Evolutionary conservation across 2,797 vertebrate genomes (phyloP).

Genomic region (Babyrousa celebensis): DNA sequence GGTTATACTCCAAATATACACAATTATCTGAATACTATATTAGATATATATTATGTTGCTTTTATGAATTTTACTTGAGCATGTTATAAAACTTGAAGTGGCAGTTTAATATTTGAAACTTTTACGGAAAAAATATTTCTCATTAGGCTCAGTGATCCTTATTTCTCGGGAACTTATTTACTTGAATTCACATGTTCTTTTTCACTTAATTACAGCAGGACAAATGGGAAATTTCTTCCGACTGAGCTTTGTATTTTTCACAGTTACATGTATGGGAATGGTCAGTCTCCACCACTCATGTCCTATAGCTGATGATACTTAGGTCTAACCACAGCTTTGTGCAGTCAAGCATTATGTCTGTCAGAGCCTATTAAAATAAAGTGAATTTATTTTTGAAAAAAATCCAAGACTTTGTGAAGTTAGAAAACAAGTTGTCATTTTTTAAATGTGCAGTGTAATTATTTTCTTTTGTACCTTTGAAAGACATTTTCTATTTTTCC

Average conservation of each 20-base stretch:
- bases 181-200: constrained; percentile 22
- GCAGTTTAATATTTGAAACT: constrained; percentile 71
- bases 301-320: background rate
- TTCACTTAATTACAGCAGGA: constrained; percentile 19
- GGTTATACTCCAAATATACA: constrained; percentile 38
- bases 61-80: constrained; percentile 63
- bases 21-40: constrained; percentile 76
- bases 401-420: constrained; percentile 34
- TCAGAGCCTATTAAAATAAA: constrained; percentile 54
- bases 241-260: constrained; percentile 7
- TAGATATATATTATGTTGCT: constrained; percentile 22
- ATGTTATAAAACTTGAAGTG: constrained; percentile 42
- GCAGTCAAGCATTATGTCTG: constrained; percentile 23
- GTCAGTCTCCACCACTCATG: background rate
- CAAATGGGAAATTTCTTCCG: constrained; percentile 53
- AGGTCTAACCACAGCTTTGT: constrained; percentile 2
- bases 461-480: constrained; percentile 46
- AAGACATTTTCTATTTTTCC: background rate
- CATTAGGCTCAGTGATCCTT: constrained; percentile 44
- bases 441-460: background rate
- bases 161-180: constrained; percentile 47
- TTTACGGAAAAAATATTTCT: background rate
- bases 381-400: constrained; percentile 47
- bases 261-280: background rate
- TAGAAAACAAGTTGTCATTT: constrained; percentile 54